phyloP scores from a whole-genome alignment of 2,888 invertebrate species.

The Neoitamus cyanurus region DNA sequence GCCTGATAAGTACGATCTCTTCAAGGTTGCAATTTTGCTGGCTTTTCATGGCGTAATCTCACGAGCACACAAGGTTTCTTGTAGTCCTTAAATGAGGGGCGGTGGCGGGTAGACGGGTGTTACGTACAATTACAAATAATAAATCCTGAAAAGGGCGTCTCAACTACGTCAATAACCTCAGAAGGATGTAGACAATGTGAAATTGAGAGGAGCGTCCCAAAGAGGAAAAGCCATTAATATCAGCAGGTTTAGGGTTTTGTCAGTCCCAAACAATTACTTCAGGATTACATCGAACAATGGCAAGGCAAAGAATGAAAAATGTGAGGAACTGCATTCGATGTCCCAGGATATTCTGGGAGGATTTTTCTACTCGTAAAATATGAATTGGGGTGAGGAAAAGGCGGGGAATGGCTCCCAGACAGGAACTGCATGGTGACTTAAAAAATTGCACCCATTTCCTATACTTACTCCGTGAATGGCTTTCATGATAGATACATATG shows the following conservation, averaged over 20 bases:
- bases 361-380: slow-evolving; percentile 28
- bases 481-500: not conserved
- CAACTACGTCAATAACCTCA: slow-evolving; percentile 35
- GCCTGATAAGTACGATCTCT: not conserved
- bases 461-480: not conserved
- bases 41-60: not conserved
- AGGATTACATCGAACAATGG: slow-evolving; percentile 41
- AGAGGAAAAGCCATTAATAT: slow-evolving; percentile 33
- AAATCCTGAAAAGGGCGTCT: slow-evolving; percentile 39
- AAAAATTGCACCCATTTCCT: slow-evolving; percentile 20
- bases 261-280: slow-evolving; percentile 45
- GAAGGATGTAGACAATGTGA: slow-evolving; percentile 24
- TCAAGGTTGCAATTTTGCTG: not conserved
- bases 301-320: slow-evolving; percentile 44
- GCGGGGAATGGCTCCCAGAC: not conserved
- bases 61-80: not conserved
- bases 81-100: not conserved
- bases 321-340: slow-evolving; percentile 43
- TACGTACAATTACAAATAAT: slow-evolving; percentile 39
- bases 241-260: slow-evolving; percentile 44
- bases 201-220: slow-evolving; percentile 22
- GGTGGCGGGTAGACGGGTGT: not conserved
- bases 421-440: slow-evolving; percentile 7
- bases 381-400: not conserved
- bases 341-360: slow-evolving; percentile 9